phyloP scores from a whole-genome alignment of 2,888 invertebrate genomes.

The Synanthedon myopaeformis region DNA sequence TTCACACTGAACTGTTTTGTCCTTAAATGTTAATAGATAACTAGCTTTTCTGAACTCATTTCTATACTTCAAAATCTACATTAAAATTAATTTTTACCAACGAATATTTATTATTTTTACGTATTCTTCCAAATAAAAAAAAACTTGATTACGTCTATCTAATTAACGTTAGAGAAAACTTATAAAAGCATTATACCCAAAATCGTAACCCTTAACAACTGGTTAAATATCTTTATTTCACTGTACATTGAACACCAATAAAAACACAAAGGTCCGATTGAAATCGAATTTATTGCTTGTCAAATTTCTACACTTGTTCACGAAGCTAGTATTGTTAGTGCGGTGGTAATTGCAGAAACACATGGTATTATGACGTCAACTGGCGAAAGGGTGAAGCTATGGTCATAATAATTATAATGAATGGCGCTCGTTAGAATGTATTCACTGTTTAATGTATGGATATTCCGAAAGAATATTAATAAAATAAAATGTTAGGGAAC shows the following conservation, averaged over 20 bases:
- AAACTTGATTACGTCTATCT: too few relatives aligned
- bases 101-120: too few relatives aligned
- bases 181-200: neutral
- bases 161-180: neutral
- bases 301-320: conserved; percentile 55
- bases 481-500: too few relatives aligned
- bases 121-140: too few relatives aligned
- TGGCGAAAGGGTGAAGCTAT: conserved; percentile 39
- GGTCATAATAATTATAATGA: conserved; percentile 10
- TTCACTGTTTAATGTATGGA: conserved; percentile 1
- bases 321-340: conserved; percentile 33
- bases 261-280: conserved; percentile 37
- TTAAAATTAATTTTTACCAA: too few relatives aligned
- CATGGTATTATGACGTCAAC: conserved; percentile 39
- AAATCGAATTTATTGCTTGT: conserved; percentile 65
- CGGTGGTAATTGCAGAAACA: conserved; percentile 56
- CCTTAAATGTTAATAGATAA: too few relatives aligned
- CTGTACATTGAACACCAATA: conserved; percentile 40
- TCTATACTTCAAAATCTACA: too few relatives aligned
- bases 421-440: conserved; percentile 6
- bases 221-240: conserved; percentile 43
- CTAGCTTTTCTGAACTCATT: too few relatives aligned
- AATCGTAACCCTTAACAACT: conserved; percentile 20
- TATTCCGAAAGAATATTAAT: too few relatives aligned
- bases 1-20: too few relatives aligned